Percentiles rank a stretch among this genome's conserved stretches.
phyloP scores from a whole-genome alignment of 1,140 invertebrate species.

The Drosophila arizonae region DNA sequence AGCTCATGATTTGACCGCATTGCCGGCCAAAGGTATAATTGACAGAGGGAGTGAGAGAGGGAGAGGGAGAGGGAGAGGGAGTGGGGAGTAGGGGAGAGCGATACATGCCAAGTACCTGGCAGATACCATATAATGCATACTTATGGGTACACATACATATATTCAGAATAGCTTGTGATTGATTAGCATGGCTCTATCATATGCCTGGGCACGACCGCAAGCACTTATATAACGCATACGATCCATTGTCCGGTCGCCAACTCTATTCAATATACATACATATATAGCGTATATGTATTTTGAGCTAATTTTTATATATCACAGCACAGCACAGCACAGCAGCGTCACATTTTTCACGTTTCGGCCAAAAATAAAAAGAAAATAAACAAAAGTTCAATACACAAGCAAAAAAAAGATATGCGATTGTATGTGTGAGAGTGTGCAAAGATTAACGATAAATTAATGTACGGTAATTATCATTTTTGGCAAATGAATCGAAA shows the following conservation, averaged over 20 bases:
- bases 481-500: constrained; percentile 6
- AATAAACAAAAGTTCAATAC: constrained; percentile 33
- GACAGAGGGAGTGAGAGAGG: background rate
- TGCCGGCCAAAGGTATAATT: background rate
- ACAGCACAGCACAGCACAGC: background rate
- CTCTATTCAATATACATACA: background rate
- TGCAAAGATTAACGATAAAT: constrained; percentile 6
- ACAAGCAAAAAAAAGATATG: constrained; percentile 2
- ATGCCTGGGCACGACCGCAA: constrained; percentile 25
- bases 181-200: constrained; percentile 51
- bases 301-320: constrained; percentile 39
- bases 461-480: background rate
- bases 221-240: constrained; percentile 33
- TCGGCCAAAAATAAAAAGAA: constrained; percentile 35
- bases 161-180: constrained; percentile 50
- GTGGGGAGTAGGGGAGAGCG: background rate
- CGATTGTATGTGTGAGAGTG: background rate
- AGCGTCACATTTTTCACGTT: constrained; percentile 33
- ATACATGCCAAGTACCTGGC: constrained; percentile 20
- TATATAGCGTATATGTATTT: constrained; percentile 4
- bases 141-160: constrained; percentile 15
- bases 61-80: background rate
- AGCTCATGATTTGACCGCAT: constrained; percentile 59
- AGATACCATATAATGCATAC: constrained; percentile 28
- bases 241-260: constrained; percentile 14